A percentile compares a stretch with the other conserved stretches of the same genome.
Conservation (phyloP, 2,113 vertebrate species). For the Hyla sarda region DNA sequence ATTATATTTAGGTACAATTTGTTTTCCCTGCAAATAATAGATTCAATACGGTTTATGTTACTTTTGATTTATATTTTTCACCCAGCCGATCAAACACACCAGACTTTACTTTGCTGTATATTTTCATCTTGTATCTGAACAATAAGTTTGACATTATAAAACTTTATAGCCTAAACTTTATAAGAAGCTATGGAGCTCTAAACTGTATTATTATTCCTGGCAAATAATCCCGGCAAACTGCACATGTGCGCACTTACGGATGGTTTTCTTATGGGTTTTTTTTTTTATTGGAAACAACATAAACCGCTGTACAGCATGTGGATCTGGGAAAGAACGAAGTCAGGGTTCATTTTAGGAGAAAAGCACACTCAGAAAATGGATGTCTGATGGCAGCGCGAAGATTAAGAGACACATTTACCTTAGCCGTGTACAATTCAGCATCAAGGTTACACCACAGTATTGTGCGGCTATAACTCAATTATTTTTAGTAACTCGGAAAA, state of each 20-base stretch:
- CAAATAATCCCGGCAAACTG: slow-evolving; percentile 33
- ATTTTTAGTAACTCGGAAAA: background rate
- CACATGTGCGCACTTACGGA: slow-evolving; percentile 51
- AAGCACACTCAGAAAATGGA: background rate
- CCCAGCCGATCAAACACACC: background rate
- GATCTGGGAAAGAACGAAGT: slow-evolving; percentile 37
- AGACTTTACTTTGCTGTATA: background rate
- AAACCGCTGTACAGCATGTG: slow-evolving; percentile 28
- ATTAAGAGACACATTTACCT: background rate
- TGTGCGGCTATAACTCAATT: background rate
- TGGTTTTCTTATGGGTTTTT: slow-evolving; percentile 43
- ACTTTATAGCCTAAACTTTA: slow-evolving; percentile 54
- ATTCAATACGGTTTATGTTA: background rate
- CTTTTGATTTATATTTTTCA: background rate
- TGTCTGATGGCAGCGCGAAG: slow-evolving; percentile 12
- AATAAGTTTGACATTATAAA: slow-evolving; percentile 57
- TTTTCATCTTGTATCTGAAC: slow-evolving; percentile 34
- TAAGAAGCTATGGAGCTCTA: slow-evolving; percentile 48
- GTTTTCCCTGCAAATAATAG: background rate
- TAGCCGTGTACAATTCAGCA: background rate
- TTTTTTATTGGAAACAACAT: slow-evolving; percentile 40
- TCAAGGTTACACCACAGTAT: slow-evolving; percentile 7
- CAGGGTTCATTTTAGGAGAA: slow-evolving; percentile 46
- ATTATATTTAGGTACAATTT: background rate
- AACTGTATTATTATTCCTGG: slow-evolving; percentile 55